phyloP scores from a whole-genome alignment of 2,113 vertebrate species.

The Porphyrio hochstetteri region DNA sequence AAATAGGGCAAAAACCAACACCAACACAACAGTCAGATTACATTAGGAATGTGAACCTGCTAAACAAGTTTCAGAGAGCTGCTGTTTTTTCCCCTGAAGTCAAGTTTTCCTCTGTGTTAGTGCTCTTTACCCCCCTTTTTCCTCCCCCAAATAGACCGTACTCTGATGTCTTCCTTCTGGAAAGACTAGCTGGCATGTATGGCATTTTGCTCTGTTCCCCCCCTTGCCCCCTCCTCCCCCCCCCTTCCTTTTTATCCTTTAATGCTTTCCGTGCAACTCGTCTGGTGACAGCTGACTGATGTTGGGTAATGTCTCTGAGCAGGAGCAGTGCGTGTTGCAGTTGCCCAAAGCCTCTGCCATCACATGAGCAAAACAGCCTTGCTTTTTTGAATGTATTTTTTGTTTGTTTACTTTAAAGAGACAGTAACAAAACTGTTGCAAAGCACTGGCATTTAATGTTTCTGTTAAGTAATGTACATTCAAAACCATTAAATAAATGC shows the following conservation, averaged over 20 bases:
- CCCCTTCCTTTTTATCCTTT: slow-evolving; percentile 72
- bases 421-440: slow-evolving; percentile 82
- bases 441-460: slow-evolving; percentile 87
- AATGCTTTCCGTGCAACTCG: slow-evolving; percentile 73
- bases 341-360: slow-evolving; percentile 75
- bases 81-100: slow-evolving; percentile 67
- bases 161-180: slow-evolving; percentile 45
- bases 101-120: slow-evolving; percentile 21
- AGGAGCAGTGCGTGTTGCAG: slow-evolving; percentile 62
- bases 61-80: slow-evolving; percentile 72
- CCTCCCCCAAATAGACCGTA: not conserved
- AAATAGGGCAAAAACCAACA: slow-evolving; percentile 40
- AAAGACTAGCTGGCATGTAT: slow-evolving; percentile 59
- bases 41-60: slow-evolving; percentile 70
- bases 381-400: slow-evolving; percentile 87
- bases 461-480: slow-evolving; percentile 78
- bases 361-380: slow-evolving; percentile 78
- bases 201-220: slow-evolving; percentile 64
- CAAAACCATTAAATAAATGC: slow-evolving; percentile 78
- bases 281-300: slow-evolving; percentile 75
- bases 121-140: not conserved
- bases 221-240: not conserved
- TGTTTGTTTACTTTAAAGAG: slow-evolving; percentile 74
- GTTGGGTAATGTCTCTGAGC: slow-evolving; percentile 71
- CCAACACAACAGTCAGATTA: slow-evolving; percentile 44